Evolutionary conservation across 1,140 invertebrate genomes (phyloP), one percentile per base, ranked within the genome.

Genomic region (Popillia japonica): DNA sequence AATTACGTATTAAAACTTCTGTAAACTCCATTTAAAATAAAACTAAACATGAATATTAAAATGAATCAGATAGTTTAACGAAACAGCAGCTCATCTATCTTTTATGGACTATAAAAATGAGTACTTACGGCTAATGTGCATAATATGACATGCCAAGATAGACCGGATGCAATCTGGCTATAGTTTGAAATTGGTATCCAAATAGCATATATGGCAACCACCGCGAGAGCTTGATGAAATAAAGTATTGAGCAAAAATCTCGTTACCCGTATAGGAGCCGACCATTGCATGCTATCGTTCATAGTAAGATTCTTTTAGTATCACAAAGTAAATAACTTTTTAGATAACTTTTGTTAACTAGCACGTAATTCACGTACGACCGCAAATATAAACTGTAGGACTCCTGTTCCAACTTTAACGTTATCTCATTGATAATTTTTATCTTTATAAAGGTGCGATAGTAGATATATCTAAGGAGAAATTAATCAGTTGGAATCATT

Each of bases 211-310:
- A 75, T 14, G 0, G 44, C 74, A 23, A 75, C 23, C 14, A 75
- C 74, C 6, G 74, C 74, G 6, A 75, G 2, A 23, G 44, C 44
- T 55, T 75, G 74, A 75, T 75, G 40, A 74, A 75, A 75, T 48
- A 75, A 10, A 17, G 74, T 75, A 48, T 75, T 75, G 22, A 17
- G 17, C 11, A 44, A n/a, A 22, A 22, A 44, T 55, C 74, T 10
- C n/a, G 34, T 27, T 9, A 23, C 40, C 17, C 41, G 74, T 20
- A 75, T 48, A 27, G 74, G 74, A 9, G 74, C 74, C 14, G 42
- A 75, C 74, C 74, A 75, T 14, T 42, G 11, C 9, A 14, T 73
- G 14, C 74, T 75, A 75, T 42, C 44, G 9, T 55, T 75, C 74
- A 75, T 75, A 48, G 61, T 64, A 64, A 64, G 44, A 48, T 14